phyloP scores from a whole-genome alignment of 2,888 invertebrate genomes.

The Meiosimyza platycephala region DNA sequence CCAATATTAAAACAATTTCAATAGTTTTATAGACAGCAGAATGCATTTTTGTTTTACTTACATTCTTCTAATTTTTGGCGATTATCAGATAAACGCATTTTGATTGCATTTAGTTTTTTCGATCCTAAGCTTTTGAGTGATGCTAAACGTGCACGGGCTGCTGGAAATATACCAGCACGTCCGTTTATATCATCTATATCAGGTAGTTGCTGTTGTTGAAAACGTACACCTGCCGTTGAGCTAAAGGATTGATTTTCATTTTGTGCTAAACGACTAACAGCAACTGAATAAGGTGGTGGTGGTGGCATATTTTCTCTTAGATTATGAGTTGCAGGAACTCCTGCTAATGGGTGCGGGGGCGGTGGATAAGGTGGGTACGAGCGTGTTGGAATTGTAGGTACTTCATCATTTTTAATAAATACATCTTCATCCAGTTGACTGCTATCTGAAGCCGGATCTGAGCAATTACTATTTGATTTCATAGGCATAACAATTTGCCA shows the following conservation, averaged over 20 bases:
- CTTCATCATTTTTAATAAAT: slow-evolving; percentile 55
- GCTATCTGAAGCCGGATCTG: slow-evolving; percentile 62
- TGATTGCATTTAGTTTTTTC: slow-evolving; percentile 75
- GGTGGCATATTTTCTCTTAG: slow-evolving; percentile 38
- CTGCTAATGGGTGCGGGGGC: slow-evolving; percentile 15
- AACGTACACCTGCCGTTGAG: slow-evolving; percentile 45
- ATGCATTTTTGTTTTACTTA: slow-evolving; percentile 49
- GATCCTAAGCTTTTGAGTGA: slow-evolving; percentile 77
- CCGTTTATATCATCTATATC: slow-evolving; percentile 50
- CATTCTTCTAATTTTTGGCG: slow-evolving; percentile 65
- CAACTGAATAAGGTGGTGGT: slow-evolving; percentile 56
- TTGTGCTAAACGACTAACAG: slow-evolving; percentile 44
- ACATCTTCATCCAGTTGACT: slow-evolving; percentile 62
- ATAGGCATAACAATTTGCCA: slow-evolving; percentile 67
- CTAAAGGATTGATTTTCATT: slow-evolving; percentile 4
- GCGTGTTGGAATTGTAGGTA: slow-evolving; percentile 40
- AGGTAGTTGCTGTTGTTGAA: slow-evolving; percentile 54
- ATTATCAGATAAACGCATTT: slow-evolving; percentile 71
- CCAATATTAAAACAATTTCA: too few relatives aligned
- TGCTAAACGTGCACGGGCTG: slow-evolving; percentile 71
- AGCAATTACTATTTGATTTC: slow-evolving; percentile 59
- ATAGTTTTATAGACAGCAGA: too few relatives aligned
- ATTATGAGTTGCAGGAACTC: slow-evolving; percentile 17
- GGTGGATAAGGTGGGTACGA: slow-evolving; percentile 36
- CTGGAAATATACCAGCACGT: slow-evolving; percentile 58